Percentiles rank a stretch among this genome's conserved stretches.
Evolutionary conservation across 2,888 invertebrate species (phyloP).

Genomic region (Proisotoma minuta): DNA sequence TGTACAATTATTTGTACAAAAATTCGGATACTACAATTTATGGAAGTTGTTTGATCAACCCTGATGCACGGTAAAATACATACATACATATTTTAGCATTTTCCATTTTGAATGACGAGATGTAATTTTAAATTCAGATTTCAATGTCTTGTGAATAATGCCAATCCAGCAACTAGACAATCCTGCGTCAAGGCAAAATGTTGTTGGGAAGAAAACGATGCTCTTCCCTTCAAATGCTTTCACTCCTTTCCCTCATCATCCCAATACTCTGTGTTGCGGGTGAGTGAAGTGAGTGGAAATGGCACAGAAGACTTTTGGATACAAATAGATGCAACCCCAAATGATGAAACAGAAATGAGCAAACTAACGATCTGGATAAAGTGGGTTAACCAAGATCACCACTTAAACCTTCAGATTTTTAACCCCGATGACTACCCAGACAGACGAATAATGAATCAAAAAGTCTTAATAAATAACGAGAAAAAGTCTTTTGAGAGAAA

Average conservation of each 20-base stretch:
- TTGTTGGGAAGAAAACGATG: constrained; percentile 54
- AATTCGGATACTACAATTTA: constrained; percentile 22
- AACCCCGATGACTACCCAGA: constrained; percentile 23
- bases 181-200: constrained; percentile 54
- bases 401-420: constrained; percentile 26
- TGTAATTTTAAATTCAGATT: constrained; percentile 34
- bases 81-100: constrained; percentile 1
- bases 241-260: constrained; percentile 56
- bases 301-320: neutral
- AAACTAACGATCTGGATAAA: constrained; percentile 17
- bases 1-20: constrained; percentile 13
- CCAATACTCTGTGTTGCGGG: constrained; percentile 51
- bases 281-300: neutral
- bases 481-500: neutral
- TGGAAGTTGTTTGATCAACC: constrained; percentile 35
- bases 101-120: neutral
- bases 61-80: constrained; percentile 27
- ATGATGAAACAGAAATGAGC: constrained; percentile 21
- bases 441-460: neutral
- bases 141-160: constrained; percentile 41
- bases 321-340: constrained; percentile 7
- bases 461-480: neutral
- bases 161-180: constrained; percentile 45
- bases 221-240: constrained; percentile 52
- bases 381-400: constrained; percentile 27